phyloP scores from a whole-genome alignment of 2,113 vertebrate species.

The rabbit (Oryctolagus cuniculus) region DNA sequence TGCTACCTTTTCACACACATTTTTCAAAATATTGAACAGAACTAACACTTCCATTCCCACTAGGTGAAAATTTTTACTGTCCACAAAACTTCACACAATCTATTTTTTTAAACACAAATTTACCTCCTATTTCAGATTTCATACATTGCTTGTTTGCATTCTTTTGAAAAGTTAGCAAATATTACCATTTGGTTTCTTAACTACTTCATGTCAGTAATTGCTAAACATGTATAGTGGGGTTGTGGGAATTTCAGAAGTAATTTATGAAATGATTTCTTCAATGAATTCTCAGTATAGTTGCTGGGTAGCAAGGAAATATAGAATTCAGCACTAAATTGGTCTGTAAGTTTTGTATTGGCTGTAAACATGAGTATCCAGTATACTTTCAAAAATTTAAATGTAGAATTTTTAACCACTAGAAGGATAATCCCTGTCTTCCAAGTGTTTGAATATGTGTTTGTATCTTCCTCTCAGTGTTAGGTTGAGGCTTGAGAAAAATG shows the following conservation, averaged over 20 bases:
- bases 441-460: background rate
- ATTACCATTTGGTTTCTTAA: background rate
- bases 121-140: background rate
- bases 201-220: constrained; percentile 7
- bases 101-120: constrained; percentile 5
- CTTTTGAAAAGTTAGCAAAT: constrained; percentile 13
- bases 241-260: constrained; percentile 9
- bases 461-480: background rate
- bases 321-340: background rate
- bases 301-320: background rate
- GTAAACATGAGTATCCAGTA: background rate
- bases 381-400: background rate
- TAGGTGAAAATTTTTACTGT: background rate
- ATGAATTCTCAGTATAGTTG: background rate
- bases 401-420: background rate
- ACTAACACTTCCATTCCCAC: background rate
- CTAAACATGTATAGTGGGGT: background rate
- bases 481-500: background rate
- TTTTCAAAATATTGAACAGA: background rate
- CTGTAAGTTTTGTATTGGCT: background rate
- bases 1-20: background rate
- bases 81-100: background rate
- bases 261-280: constrained; percentile 28
- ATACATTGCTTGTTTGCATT: background rate
- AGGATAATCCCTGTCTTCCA: background rate